A percentile compares a stretch with the other conserved stretches of the same genome.
Conservation (phyloP, 2,888 invertebrate species). For the Ennomos fuscantarius region DNA sequence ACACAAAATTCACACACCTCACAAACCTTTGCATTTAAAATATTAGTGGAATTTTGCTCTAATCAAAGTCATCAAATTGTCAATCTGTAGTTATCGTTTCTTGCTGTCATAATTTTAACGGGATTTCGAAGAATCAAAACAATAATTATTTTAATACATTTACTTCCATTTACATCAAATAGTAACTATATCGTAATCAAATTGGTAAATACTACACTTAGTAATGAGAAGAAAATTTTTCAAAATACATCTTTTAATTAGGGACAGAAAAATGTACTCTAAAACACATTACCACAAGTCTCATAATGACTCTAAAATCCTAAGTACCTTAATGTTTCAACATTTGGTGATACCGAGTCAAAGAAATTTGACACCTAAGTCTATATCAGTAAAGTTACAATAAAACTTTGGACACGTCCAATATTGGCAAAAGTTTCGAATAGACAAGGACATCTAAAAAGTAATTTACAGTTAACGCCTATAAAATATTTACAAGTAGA, state of each 20-base stretch:
- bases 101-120: too few species aligned
- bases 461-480: constrained; percentile 18
- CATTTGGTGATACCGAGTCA: constrained; percentile 21
- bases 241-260: constrained; percentile 9
- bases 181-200: constrained; percentile 68
- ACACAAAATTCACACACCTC: too few species aligned
- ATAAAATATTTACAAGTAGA: constrained; percentile 31
- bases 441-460: constrained; percentile 27
- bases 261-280: constrained; percentile 11
- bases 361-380: constrained; percentile 12
- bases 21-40: too few species aligned
- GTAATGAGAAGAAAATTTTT: constrained; percentile 5
- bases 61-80: too few species aligned
- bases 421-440: constrained; percentile 17
- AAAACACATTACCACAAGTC: constrained; percentile 13
- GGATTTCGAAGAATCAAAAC: constrained; percentile 5
- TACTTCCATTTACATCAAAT: constrained; percentile 76
- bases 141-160: constrained; percentile 63
- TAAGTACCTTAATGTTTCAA: constrained; percentile 15
- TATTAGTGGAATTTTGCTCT: too few species aligned
- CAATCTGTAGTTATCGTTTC: too few species aligned
- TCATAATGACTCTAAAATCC: background rate
- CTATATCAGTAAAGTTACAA: constrained; percentile 20
- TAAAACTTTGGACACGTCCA: constrained; percentile 12
- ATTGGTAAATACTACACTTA: constrained; percentile 60